These are phyloP conservation scores for Atherinomorus stipes DNA, from an alignment of 2,113 vertebrate genomes.

Conservation along the genomic window DNA sequence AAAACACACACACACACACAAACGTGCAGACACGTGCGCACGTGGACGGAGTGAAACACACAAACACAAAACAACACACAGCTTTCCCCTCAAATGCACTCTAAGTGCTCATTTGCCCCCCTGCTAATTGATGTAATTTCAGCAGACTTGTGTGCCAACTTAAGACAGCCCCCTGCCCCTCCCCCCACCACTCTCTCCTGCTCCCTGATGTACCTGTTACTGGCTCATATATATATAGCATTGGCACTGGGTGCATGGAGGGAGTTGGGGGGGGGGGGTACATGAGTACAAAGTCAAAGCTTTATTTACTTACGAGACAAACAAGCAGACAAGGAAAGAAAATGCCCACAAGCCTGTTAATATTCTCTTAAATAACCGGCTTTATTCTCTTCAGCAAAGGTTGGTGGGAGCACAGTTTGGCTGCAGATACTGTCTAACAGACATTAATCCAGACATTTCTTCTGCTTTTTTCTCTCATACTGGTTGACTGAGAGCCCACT, in stretches of 20 bases:
- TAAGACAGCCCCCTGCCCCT: constrained; percentile 17
- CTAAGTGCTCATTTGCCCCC: constrained; percentile 76
- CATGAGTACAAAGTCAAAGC: constrained; percentile 48
- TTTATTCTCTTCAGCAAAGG: constrained; percentile 32
- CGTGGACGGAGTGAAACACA: constrained; percentile 19
- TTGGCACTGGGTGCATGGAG: constrained; percentile 29
- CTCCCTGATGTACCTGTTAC: constrained; percentile 67
- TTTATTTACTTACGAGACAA: constrained; percentile 53
- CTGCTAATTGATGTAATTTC: constrained; percentile 72
- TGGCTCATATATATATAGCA: constrained; percentile 47
- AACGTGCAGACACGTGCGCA: constrained; percentile 6
- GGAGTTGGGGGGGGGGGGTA: constrained; percentile 15
- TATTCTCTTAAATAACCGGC: constrained; percentile 41
- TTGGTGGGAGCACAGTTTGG: constrained; percentile 29
- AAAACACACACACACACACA: constrained; percentile 54
- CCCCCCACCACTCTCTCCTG: constrained; percentile 4
- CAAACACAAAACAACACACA: constrained; percentile 15
- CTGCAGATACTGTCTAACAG: constrained; percentile 6
- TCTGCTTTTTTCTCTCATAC: constrained; percentile 9
- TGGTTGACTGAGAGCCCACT: constrained; percentile 18
- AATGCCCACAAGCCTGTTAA: constrained; percentile 41
- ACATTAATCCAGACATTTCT: constrained; percentile 16
- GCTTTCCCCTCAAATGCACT: constrained; percentile 56
- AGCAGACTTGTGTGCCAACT: constrained; percentile 62
- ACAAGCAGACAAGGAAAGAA: constrained; percentile 28